Conservation (phyloP, 23 tunicate species). For the Diplosoma virens region DNA sequence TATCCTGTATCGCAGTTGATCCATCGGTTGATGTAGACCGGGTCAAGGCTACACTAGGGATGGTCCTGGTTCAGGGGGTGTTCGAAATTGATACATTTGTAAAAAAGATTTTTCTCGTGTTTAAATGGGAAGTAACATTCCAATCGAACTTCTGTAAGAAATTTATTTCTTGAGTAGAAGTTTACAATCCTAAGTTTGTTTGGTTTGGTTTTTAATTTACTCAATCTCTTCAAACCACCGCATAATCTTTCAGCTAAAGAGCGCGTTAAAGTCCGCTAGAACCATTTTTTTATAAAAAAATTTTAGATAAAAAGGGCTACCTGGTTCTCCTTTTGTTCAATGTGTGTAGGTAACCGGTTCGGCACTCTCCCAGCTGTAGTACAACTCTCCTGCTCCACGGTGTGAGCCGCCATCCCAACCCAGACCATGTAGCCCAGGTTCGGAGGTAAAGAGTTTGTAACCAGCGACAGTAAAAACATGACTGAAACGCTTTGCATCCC, state of each 20-base stretch:
- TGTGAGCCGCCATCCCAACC: constrained; percentile 76
- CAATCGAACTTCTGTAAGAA: constrained; percentile 47
- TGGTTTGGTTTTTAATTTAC: background rate
- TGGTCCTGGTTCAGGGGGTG: constrained; percentile 53
- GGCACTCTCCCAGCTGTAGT: constrained; percentile 66
- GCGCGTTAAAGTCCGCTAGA: too few species aligned
- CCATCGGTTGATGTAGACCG: constrained; percentile 50
- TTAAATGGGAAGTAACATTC: constrained; percentile 71
- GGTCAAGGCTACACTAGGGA: constrained; percentile 90
- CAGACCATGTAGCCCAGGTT: constrained; percentile 79
- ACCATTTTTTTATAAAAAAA: too few species aligned
- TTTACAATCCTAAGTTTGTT: background rate
- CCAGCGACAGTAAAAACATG: constrained; percentile 25
- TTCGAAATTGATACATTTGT: constrained; percentile 74
- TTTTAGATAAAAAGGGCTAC: too few species aligned
- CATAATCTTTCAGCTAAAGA: too few species aligned
- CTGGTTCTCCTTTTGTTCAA: constrained; percentile 72
- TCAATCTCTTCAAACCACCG: too few species aligned
- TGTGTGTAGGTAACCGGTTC: constrained; percentile 74
- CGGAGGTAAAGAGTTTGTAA: constrained; percentile 47
- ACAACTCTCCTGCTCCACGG: constrained; percentile 40
- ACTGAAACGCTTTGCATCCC: too few species aligned
- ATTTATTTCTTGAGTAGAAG: background rate
- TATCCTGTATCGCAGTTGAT: constrained; percentile 70
- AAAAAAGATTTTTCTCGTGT: constrained; percentile 57